phyloP scores from a whole-genome alignment of 2,113 vertebrate species.

The Tautogolabrus adspersus region DNA sequence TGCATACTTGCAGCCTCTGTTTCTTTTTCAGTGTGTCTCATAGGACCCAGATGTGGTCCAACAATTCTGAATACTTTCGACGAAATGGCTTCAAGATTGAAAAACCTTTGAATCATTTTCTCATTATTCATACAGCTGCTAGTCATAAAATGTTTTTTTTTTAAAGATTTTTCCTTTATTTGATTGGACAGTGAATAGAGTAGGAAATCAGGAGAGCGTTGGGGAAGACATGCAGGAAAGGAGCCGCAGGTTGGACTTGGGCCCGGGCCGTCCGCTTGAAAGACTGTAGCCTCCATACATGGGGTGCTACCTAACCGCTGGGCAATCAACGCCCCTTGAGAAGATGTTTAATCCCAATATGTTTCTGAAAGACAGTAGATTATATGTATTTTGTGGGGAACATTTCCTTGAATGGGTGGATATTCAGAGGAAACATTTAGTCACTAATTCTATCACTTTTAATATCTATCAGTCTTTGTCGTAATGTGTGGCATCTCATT shows the following conservation, averaged over 20 bases:
- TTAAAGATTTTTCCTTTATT: no score
- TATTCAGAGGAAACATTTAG: background rate
- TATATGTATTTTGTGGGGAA: background rate
- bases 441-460: no score
- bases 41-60: slow-evolving; percentile 5
- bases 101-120: background rate
- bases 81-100: background rate
- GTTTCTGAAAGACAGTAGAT: background rate
- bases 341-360: background rate
- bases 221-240: no score
- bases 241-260: no score
- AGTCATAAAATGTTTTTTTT: background rate
- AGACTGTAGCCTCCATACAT: no score
- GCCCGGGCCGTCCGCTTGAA: no score
- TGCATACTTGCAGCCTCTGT: slow-evolving; percentile 1
- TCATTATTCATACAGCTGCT: background rate
- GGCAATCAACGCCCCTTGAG: no score
- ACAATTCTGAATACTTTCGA: background rate
- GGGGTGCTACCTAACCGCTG: no score
- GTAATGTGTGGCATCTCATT: no score
- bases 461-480: background rate
- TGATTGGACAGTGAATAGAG: no score
- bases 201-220: no score
- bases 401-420: background rate
- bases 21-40: background rate